Percentiles rank a stretch among this genome's conserved stretches.
These are phyloP conservation scores for Acanthurus leucopareius DNA, from an alignment of 2,797 vertebrate species.

Conservation along the genomic window DNA sequence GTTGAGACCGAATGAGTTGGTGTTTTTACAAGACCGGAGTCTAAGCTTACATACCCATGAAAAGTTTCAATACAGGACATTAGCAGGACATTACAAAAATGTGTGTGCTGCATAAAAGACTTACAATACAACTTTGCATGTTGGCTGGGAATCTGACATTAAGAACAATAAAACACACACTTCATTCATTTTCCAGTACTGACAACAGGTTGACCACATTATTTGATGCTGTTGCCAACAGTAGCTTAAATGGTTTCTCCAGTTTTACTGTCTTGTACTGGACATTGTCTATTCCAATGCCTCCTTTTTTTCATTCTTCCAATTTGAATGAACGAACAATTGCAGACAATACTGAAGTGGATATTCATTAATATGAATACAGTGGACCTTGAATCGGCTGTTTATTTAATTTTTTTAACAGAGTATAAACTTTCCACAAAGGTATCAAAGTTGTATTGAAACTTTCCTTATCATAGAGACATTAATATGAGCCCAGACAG, in stretches of 20 bases:
- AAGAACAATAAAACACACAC: not conserved
- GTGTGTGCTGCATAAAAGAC: not conserved
- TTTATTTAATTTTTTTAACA: not conserved
- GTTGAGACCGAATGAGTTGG: constrained; percentile 12
- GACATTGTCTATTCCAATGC: not conserved
- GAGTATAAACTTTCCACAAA: constrained; percentile 26
- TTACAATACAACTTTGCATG: not conserved
- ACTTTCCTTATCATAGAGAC: constrained; percentile 34
- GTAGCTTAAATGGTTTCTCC: constrained; percentile 18
- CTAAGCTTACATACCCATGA: constrained; percentile 39
- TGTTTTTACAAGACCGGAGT: constrained; percentile 36
- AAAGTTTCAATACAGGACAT: constrained; percentile 9
- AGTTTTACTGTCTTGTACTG: constrained; percentile 8
- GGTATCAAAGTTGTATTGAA: constrained; percentile 48
- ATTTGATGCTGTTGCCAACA: constrained; percentile 13
- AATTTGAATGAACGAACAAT: not conserved
- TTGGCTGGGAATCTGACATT: not conserved
- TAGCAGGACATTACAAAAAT: not conserved
- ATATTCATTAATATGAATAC: not conserved
- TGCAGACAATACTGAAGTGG: too few species aligned
- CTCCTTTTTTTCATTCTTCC: not conserved
- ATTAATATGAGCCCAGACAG: constrained; percentile 35
- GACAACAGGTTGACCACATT: constrained; percentile 3
- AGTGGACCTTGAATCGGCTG: constrained; percentile 3
- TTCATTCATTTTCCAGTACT: constrained; percentile 16